Conservation (phyloP, 1,140 invertebrate species). For the Heliconius hewitsoni region DNA sequence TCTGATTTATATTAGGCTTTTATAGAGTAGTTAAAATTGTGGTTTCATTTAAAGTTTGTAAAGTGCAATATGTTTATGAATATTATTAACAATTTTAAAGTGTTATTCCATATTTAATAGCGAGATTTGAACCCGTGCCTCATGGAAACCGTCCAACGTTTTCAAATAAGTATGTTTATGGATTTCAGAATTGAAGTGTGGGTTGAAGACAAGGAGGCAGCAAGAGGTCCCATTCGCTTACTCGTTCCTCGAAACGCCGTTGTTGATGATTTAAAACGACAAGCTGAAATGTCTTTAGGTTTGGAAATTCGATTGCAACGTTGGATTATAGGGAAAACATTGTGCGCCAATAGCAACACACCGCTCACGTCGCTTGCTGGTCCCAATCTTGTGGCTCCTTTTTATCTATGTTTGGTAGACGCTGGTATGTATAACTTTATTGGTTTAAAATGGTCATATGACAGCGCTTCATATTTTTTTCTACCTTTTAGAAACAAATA, state of each 20-base stretch:
- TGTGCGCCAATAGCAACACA: constrained; percentile 59
- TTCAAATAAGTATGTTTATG: background rate
- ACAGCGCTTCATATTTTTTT: background rate
- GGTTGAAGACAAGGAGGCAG: constrained; percentile 70
- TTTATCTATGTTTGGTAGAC: constrained; percentile 71
- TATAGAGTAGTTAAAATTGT: too few species aligned
- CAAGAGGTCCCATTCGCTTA: constrained; percentile 61
- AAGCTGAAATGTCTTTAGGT: constrained; percentile 55
- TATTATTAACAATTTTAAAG: background rate
- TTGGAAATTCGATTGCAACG: constrained; percentile 75
- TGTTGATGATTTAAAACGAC: constrained; percentile 55
- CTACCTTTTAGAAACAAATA: constrained; percentile 42
- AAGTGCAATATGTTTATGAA: background rate
- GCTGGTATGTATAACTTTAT: constrained; percentile 46
- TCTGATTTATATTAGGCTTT: too few species aligned
- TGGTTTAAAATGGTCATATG: background rate
- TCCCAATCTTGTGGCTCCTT: constrained; percentile 64
- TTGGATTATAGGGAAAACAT: constrained; percentile 67
- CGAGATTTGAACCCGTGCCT: too few species aligned
- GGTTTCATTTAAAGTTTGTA: too few species aligned
- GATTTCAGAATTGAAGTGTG: constrained; percentile 64
- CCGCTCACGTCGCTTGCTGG: constrained; percentile 54
- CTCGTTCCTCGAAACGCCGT: constrained; percentile 46
- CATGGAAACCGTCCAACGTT: too few species aligned
- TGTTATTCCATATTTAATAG: too few species aligned